Evolutionary conservation across 2,113 vertebrate genomes (phyloP).

Genomic region (Syngnathus floridae): DNA sequence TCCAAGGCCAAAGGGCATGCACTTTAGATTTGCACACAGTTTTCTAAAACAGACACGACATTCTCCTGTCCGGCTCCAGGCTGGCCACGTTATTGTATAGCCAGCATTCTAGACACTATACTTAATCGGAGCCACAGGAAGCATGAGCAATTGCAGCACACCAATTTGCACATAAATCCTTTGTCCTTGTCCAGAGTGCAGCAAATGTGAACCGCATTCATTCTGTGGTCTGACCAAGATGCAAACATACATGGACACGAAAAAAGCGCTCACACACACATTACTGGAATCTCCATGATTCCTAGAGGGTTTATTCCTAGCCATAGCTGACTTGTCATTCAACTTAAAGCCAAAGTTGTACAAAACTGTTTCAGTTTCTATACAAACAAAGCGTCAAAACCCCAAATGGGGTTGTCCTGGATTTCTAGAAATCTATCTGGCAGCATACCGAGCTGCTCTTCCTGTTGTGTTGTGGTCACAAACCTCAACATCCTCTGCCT

Average conservation of each 20-base stretch:
- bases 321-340: constrained; percentile 16
- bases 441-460: constrained; percentile 24
- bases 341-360: constrained; percentile 12
- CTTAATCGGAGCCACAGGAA: constrained; percentile 37
- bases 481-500: constrained; percentile 27
- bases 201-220: constrained; percentile 9
- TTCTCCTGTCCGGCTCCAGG: constrained; percentile 34
- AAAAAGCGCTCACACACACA: constrained; percentile 3
- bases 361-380: constrained; percentile 1
- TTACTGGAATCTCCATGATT: constrained; percentile 35
- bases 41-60: constrained; percentile 25
- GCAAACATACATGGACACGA: constrained; percentile 1
- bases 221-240: constrained; percentile 34
- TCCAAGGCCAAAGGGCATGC: constrained; percentile 9
- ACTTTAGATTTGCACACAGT: constrained; percentile 15
- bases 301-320: constrained; percentile 33
- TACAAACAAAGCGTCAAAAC: neutral
- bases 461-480: constrained; percentile 38
- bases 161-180: constrained; percentile 24
- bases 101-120: constrained; percentile 38
- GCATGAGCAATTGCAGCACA: constrained; percentile 32
- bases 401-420: constrained; percentile 24
- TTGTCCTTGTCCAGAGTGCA: constrained; percentile 22
- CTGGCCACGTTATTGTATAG: constrained; percentile 37
- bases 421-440: constrained; percentile 44